Conservation (phyloP, 2,888 invertebrate species). For the Xanthorhoe designata region DNA sequence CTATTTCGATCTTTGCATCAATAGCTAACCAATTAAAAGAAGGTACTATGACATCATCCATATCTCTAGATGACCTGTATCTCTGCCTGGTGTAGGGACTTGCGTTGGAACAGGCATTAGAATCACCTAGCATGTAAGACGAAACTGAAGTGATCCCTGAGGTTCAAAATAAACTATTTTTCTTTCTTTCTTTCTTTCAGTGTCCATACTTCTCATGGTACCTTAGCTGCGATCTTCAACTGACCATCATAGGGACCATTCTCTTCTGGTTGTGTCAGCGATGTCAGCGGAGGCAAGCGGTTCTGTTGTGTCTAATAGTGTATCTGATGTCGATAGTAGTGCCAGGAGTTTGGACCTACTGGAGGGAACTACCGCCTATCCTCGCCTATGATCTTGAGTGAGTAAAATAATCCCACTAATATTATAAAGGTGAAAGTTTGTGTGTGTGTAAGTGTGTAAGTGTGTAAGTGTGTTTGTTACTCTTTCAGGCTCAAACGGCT, state of each 20-base stretch:
- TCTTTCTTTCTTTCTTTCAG: slow-evolving; percentile 33
- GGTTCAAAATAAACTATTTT: no score
- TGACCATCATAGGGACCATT: slow-evolving; percentile 41
- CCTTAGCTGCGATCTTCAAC: slow-evolving; percentile 45
- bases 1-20: no score
- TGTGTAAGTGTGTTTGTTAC: no score
- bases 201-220: slow-evolving; percentile 47
- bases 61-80: no score
- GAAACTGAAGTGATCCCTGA: background rate
- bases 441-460: no score
- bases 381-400: slow-evolving; percentile 39
- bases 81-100: no score
- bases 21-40: no score
- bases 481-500: no score
- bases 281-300: slow-evolving; percentile 16
- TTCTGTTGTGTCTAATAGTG: slow-evolving; percentile 7
- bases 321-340: slow-evolving; percentile 40
- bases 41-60: no score
- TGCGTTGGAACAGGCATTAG: no score
- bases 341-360: slow-evolving; percentile 45
- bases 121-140: no score
- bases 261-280: slow-evolving; percentile 40
- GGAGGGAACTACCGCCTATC: slow-evolving; percentile 35
- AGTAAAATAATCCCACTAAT: slow-evolving; percentile 19
- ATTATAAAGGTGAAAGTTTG: no score